Evolutionary conservation across 2,113 vertebrate genomes (phyloP), one percentile per base, ranked within the genome.

Genomic region (Chionodraco myersi): DNA sequence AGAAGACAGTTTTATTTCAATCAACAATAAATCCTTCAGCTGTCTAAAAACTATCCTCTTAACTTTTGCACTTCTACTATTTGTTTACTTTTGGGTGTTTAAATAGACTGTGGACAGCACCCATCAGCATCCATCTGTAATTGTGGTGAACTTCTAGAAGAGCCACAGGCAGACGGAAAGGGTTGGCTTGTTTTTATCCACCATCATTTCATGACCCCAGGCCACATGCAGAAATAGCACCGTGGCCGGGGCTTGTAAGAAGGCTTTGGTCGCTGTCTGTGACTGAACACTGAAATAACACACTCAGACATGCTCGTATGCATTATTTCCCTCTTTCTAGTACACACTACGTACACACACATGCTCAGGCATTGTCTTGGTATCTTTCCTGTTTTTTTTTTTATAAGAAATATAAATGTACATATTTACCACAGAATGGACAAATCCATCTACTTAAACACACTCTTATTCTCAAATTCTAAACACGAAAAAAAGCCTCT

Each of bases 191-290:
- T 91, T 86, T 89, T 85, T 61, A 58, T 83, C 12, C 76, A 72
- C 84, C 80, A 87, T 92, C 86, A 88, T 91, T 92, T 90, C 71
- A 79, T 88, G 81, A 90, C 89, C 88, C 81, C 52, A 80, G 90
- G 88, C 88, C 89, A 84, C 88, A 86, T 57, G 72, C 90, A 90
- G 87, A 92, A 94, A 92, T 92, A 93, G 88, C 68, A 70, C 56
- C 85, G 60, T 83, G 89, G 79, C 77, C 12, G 58, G 56, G 77
- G 86, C 83, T 80, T 87, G 84, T 75, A 83, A 85, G 85, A 83
- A 74, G 77, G 58, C 83, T 89, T 82, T 80, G 88, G 85, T 88
- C n/a, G 59, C 74, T 82, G 86, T 89, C 82, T 91, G 89, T 86
- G 84, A 87, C 72, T 67, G 74, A 80, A 91, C 79, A 88, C 90